These are phyloP conservation scores for Caenorhabditis inopinata DNA, from an alignment of 1,140 invertebrate genomes.

Conservation along the genomic window DNA sequence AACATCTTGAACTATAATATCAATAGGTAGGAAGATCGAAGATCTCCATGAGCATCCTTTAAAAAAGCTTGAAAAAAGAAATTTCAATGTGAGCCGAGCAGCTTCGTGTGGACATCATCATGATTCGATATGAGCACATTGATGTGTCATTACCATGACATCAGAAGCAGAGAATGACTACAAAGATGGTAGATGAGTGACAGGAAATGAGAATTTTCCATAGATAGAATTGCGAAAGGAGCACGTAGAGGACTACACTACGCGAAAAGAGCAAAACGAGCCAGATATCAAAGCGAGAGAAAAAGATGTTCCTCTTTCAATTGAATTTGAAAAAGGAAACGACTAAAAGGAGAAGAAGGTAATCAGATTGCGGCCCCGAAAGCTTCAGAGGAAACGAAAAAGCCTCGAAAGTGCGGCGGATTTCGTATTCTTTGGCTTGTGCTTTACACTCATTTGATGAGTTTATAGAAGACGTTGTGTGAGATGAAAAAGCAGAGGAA, in stretches of 20 bases:
- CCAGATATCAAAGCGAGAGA: background rate
- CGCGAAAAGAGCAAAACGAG: background rate
- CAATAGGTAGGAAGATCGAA: too few species aligned
- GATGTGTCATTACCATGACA: slow-evolving; percentile 21
- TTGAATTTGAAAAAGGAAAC: background rate
- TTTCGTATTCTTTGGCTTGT: background rate
- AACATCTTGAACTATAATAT: too few species aligned
- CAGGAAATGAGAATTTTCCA: background rate
- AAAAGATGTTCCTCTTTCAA: slow-evolving; percentile 22
- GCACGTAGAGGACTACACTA: background rate
- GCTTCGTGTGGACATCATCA: background rate
- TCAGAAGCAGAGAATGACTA: background rate
- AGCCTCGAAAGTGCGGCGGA: background rate
- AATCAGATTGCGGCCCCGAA: background rate
- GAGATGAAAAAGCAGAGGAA: background rate
- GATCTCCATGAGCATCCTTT: too few species aligned
- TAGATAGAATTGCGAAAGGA: background rate
- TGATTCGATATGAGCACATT: background rate
- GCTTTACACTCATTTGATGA: slow-evolving; percentile 7
- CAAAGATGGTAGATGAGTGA: background rate
- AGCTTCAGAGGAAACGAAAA: background rate
- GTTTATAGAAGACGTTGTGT: background rate
- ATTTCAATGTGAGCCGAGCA: background rate
- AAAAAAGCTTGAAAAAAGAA: too few species aligned
- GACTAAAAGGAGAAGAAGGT: background rate